Evolutionary conservation across 1,140 invertebrate species (phyloP), one percentile per base, ranked within the genome.

Genomic region (Macrosteles quadrilineatus): DNA sequence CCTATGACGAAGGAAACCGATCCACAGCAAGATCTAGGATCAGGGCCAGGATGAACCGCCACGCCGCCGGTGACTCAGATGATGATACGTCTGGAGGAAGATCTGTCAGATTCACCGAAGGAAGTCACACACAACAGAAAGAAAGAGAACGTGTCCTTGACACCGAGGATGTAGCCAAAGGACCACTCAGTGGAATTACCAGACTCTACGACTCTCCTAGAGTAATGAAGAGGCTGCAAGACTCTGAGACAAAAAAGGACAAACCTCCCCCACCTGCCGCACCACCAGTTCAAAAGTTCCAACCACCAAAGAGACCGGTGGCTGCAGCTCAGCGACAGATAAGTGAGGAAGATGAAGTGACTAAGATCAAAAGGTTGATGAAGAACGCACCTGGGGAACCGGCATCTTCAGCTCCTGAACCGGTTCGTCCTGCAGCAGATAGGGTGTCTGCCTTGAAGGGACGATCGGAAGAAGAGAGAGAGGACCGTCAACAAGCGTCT

Each of bases 311-410:
- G 47, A 65, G 57, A 1, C 81, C 86, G 11, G 27, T 27, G 23
- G 62, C 32, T 31, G 45, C 31, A 9, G 45, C 75, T 4, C 73
- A 75, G 40, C 84, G 91, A 70, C 91, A 94, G 80, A 83, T 90
- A 19, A 93, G 91, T 78, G 93, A 94, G 81, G 93, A 96, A 76
- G 94, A 96, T 79, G 94, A 96, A 80, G 94, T 96, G 72, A 85
- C 91, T 9, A 89, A 90, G 76, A 92, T 95, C 73, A 96, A 96
- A 81, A 90, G 92, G 77, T 90, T 92, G 79, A 95, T 95, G 76
- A 95, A 96, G 82, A 80, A 76, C 21, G 76, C 77, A 21, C 74
- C 77, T 31, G 88, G 84, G 45, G 84, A 87, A 11, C 84, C 80
- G 6, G 85, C 86, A 1, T 85, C 86, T 1, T 76, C 84, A 68